Conservation (phyloP, 2,113 vertebrate genomes). For the Mesembrinibis cayennensis region DNA sequence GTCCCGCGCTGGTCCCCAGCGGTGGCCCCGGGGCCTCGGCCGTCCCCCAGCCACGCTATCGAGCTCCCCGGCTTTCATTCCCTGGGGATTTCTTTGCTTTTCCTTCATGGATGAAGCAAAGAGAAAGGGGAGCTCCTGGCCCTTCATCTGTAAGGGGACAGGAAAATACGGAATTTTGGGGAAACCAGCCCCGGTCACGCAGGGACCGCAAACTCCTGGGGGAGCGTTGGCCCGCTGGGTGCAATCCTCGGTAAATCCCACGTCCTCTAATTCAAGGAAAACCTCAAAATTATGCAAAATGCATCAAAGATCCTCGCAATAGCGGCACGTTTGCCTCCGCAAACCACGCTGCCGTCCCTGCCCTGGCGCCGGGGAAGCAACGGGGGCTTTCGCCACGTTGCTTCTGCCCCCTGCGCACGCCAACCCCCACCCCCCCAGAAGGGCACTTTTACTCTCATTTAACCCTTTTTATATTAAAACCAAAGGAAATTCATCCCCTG, state of each 20-base stretch:
- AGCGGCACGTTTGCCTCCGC: rapidly evolving
- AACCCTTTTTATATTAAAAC: not conserved
- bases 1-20: not conserved
- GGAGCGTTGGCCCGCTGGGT: rapidly evolving
- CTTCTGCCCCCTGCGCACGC: not conserved
- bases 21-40: rapidly evolving
- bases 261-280: not conserved
- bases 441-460: not conserved
- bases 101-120: not conserved
- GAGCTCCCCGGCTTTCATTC: rapidly evolving
- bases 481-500: not conserved
- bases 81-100: not conserved
- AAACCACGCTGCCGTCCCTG: not conserved
- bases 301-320: rapidly evolving
- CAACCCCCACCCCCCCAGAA: not conserved
- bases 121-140: not conserved
- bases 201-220: not conserved
- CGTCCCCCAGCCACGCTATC: not conserved
- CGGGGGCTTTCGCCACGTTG: not conserved
- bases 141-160: too few relatives aligned
- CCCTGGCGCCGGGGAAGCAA: not conserved
- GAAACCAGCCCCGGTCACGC: rapidly evolving
- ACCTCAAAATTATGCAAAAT: not conserved
- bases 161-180: not conserved
- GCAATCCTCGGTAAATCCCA: rapidly evolving